Evolutionary conservation across 1,140 invertebrate species (phyloP).

Genomic region (Platorchestia sp.): DNA sequence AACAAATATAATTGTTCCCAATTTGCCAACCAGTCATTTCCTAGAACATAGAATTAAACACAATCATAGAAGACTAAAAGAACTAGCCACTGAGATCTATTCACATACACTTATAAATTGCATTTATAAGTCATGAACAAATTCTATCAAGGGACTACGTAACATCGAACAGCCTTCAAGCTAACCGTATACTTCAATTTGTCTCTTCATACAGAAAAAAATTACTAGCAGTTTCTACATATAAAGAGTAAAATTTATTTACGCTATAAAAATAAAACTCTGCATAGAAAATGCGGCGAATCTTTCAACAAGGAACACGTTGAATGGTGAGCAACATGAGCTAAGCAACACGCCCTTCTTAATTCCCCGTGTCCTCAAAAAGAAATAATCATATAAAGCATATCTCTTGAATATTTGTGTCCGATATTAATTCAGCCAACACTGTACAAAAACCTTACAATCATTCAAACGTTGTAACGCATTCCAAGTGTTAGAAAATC

Average conservation of each 20-base stretch:
- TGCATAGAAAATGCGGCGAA: background rate
- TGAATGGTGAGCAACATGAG: no score
- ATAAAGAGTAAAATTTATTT: background rate
- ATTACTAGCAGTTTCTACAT: background rate
- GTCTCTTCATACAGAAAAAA: background rate
- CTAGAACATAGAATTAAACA: background rate
- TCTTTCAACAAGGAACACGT: background rate
- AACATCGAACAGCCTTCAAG: no score
- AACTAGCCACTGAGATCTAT: background rate
- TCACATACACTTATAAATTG: background rate
- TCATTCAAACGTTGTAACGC: background rate
- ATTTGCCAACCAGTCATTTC: background rate
- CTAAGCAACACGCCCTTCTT: no score
- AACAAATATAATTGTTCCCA: background rate
- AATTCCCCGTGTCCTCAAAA: background rate
- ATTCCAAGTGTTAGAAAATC: background rate
- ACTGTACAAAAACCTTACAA: background rate
- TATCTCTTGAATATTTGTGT: background rate
- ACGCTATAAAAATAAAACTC: no score
- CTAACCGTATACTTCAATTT: no score
- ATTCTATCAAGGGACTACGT: no score
- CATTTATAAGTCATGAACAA: no score
- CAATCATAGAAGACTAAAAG: background rate
- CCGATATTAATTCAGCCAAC: background rate
- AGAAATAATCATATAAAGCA: background rate